Evolutionary conservation across 2,888 invertebrate species (phyloP).

Genomic region (Adela reaumurella): DNA sequence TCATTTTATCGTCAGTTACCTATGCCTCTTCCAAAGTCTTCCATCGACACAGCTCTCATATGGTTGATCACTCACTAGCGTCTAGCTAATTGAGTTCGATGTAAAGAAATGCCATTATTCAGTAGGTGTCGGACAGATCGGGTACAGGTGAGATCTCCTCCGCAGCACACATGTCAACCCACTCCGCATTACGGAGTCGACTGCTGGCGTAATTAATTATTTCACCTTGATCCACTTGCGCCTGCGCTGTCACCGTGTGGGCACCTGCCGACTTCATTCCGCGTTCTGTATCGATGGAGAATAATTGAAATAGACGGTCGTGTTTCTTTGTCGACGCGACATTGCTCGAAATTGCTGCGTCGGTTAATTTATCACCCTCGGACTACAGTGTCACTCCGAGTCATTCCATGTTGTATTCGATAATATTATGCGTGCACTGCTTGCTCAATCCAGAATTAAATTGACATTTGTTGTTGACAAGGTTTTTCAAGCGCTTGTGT

Average conservation of each 20-base stretch:
- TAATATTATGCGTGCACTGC: background rate
- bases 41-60: too few relatives aligned
- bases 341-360: background rate
- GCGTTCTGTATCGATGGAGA: background rate
- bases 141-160: background rate
- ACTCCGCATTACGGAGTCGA: background rate
- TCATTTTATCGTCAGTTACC: too few relatives aligned
- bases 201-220: background rate
- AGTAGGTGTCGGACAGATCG: too few relatives aligned
- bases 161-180: background rate
- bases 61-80: too few relatives aligned
- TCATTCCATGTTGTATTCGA: background rate
- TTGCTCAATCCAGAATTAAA: background rate
- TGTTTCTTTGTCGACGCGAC: background rate
- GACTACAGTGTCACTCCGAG: background rate
- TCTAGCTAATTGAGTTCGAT: too few relatives aligned
- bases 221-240: background rate
- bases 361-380: background rate
- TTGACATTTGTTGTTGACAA: background rate
- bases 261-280: background rate
- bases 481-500: background rate
- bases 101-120: too few relatives aligned
- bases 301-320: background rate
- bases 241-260: background rate
- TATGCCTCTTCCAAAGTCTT: too few relatives aligned